Conservation (phyloP, 2,113 vertebrate species). For the Melanotaenia duboulayi region DNA sequence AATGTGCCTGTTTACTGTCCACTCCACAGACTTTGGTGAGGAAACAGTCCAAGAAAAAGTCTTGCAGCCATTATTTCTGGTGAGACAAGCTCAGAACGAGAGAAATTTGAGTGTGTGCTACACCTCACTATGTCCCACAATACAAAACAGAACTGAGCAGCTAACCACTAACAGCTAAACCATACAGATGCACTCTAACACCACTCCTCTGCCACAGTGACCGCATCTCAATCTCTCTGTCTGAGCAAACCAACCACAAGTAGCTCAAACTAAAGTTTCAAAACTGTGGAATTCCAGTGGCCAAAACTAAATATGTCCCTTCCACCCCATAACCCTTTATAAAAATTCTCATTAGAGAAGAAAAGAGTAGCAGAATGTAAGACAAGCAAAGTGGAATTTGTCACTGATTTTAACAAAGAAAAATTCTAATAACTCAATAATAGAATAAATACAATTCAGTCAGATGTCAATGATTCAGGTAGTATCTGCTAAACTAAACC, state of each 20-base stretch:
- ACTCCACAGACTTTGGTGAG: not conserved
- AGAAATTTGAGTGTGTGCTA: not conserved
- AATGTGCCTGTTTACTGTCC: conserved; percentile 4
- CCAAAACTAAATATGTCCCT: conserved; percentile 47
- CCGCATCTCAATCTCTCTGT: conserved; percentile 39
- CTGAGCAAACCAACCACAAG: conserved; percentile 44
- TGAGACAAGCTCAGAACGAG: conserved; percentile 5
- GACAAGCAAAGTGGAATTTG: not conserved
- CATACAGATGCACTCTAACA: conserved; percentile 35
- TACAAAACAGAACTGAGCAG: conserved; percentile 36
- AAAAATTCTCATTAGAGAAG: conserved; percentile 35
- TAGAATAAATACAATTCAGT: not conserved
- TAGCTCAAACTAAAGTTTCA: conserved; percentile 49
- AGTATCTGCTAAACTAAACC: conserved; percentile 1
- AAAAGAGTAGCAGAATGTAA: not conserved
- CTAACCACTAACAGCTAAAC: conserved; percentile 7
- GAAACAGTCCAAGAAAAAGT: not conserved
- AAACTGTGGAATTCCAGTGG: conserved; percentile 51
- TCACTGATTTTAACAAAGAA: no score
- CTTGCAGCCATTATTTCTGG: not conserved
- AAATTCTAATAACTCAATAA: no score
- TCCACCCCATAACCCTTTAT: conserved; percentile 48
- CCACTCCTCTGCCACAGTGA: conserved; percentile 41
- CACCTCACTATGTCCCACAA: conserved; percentile 31
- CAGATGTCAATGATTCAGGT: not conserved